Percentiles rank a stretch among this genome's conserved stretches.
Evolutionary conservation across 2,113 vertebrate genomes (phyloP).

Genomic region (Hippocampus abdominalis): DNA sequence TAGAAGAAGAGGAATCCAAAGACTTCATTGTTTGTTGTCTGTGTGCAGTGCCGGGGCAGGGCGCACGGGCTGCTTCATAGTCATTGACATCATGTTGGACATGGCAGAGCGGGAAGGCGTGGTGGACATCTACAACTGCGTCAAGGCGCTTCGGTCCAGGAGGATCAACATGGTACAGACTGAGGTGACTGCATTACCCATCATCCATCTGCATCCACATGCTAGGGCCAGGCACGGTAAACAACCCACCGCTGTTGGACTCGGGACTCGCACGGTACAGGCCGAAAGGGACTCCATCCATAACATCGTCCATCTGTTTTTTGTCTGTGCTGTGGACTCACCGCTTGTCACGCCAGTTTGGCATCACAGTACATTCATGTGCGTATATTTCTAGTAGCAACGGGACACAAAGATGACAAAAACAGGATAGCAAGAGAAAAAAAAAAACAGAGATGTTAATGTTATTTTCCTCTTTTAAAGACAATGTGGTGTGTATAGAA

Average conservation of each 20-base stretch:
- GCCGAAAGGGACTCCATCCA: slow-evolving; percentile 22
- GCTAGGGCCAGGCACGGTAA: slow-evolving; percentile 21
- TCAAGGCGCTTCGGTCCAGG: slow-evolving; percentile 92
- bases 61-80: slow-evolving; percentile 94
- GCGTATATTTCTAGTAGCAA: too few relatives aligned
- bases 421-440: not conserved
- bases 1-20: not conserved
- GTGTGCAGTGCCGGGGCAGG: slow-evolving; percentile 88
- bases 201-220: slow-evolving; percentile 66
- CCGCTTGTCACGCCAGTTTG: not conserved
- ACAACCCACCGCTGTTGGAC: slow-evolving; percentile 11
- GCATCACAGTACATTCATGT: not conserved
- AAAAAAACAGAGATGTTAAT: not conserved
- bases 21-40: not conserved
- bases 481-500: not conserved
- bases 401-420: not conserved
- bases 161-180: slow-evolving; percentile 99
- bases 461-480: not conserved
- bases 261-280: slow-evolving; percentile 19
- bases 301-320: slow-evolving; percentile 1
- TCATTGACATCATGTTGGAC: slow-evolving; percentile 99
- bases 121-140: slow-evolving; percentile 99
- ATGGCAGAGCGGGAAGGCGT: slow-evolving; percentile 98
- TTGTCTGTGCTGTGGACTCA: not conserved
- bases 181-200: slow-evolving; percentile 84